Percentiles rank a stretch among this genome's conserved stretches.
Evolutionary conservation across 2,888 invertebrate genomes (phyloP).

Genomic region (Torymus texanus): DNA sequence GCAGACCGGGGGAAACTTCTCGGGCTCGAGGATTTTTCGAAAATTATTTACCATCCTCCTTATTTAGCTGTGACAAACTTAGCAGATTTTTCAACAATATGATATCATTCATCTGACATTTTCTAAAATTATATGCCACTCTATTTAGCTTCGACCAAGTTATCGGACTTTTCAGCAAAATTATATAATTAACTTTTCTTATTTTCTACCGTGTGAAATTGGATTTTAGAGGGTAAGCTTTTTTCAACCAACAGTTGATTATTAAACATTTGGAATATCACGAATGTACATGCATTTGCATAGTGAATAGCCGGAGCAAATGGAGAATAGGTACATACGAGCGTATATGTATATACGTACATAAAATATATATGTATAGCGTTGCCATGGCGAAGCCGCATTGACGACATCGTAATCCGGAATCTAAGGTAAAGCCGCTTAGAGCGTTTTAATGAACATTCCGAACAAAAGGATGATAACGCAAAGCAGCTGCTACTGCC

Average conservation of each 20-base stretch:
- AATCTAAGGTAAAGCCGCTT: conserved; percentile 63
- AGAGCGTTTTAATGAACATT: conserved; percentile 68
- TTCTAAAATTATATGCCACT: no score
- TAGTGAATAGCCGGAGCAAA: neutral
- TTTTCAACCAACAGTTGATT: no score
- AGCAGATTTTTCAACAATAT: no score
- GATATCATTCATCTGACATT: no score
- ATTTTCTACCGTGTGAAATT: no score
- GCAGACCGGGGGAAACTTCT: neutral
- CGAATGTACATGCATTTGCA: conserved; percentile 38
- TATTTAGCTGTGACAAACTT: neutral
- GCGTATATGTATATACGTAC: conserved; percentile 1
- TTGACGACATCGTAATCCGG: conserved; percentile 48
- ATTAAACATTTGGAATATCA: conserved; percentile 21
- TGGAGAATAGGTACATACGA: no score
- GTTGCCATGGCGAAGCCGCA: neutral
- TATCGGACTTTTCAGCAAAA: no score
- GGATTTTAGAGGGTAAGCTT: no score
- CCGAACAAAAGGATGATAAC: conserved; percentile 67
- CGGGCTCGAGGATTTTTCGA: neutral
- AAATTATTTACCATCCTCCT: neutral
- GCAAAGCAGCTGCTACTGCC: conserved; percentile 3
- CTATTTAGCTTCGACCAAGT: no score
- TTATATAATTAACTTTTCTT: no score
- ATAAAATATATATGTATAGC: neutral